Evolutionary conservation across 2,113 vertebrate genomes (phyloP), one percentile per base, ranked within the genome.

Genomic region (Egretta garzetta): DNA sequence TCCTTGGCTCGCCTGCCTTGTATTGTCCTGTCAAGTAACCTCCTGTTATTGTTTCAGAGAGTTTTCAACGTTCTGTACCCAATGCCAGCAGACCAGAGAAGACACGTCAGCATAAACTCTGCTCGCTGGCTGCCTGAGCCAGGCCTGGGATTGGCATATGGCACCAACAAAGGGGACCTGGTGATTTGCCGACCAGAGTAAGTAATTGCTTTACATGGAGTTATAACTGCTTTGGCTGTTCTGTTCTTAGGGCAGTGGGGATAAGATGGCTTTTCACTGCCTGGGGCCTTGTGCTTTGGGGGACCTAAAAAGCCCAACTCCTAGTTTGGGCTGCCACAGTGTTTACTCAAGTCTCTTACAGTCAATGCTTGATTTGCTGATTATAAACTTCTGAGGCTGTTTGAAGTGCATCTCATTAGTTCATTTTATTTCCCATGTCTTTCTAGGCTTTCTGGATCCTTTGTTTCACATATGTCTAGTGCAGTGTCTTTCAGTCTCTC

Each of bases 71-170:
- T 99, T 94, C 98, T 99, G 33, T 99, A 99, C 93, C 99, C 99
- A 5, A 99, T 99, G 99, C 99, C 99, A 96, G 99, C 99, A 0
- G 99, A 99, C 98, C 99, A 99, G 98, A 98, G 99, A 60, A 98
- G 99, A 97, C 99, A 99, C 3, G 99, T 99, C 98, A 99, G 99
- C 97, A 99, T 99, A 97, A 99, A 99, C 97, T 99, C 99, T 2
- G 99, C 99, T 67, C 99, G 99, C 80, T 99, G 99, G 99, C 99
- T 99, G 64, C 99, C 99, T 3, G 99, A 99, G 56, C 99, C 99
- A 0, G 99, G 99, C 43, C 98, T 99, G 75, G 99, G 99, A 88
- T 97, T 99, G 97, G 99, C 99, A 4, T 99, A 99, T 15, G 99
- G 99, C 77, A 99, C 99, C 97, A 99, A 99, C 98, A 99, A 99